phyloP scores from a whole-genome alignment of 2,888 invertebrate genomes.

The Hipparchia semele region DNA sequence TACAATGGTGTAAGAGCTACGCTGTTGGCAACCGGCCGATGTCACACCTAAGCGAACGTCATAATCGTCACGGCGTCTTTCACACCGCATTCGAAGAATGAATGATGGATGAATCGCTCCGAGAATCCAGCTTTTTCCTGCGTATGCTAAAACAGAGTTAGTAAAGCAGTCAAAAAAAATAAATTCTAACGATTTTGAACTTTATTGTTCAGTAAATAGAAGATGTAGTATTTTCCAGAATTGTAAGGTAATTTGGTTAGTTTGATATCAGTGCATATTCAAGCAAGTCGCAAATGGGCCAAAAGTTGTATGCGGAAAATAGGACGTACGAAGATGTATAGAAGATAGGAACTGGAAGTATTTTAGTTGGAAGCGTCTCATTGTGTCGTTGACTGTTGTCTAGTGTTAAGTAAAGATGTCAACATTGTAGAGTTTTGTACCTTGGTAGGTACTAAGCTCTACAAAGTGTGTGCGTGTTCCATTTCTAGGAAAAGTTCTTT shows the following conservation, averaged over 20 bases:
- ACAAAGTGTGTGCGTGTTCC: not conserved
- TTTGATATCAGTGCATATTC: slow-evolving; percentile 64
- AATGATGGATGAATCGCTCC: slow-evolving; percentile 76
- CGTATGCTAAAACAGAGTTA: slow-evolving; percentile 52
- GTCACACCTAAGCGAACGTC: slow-evolving; percentile 60
- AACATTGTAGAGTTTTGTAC: not conserved
- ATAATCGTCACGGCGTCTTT: slow-evolving; percentile 76
- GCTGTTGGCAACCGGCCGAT: slow-evolving; percentile 43
- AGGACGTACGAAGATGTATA: slow-evolving; percentile 53
- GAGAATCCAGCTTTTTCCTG: slow-evolving; percentile 70
- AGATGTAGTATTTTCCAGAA: slow-evolving; percentile 15
- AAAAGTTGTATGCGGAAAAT: slow-evolving; percentile 69
- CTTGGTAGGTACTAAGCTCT: too few species aligned
- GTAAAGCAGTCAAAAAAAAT: slow-evolving; percentile 37
- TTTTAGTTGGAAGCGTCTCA: slow-evolving; percentile 31
- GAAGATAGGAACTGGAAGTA: slow-evolving; percentile 40
- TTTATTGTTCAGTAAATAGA: slow-evolving; percentile 40
- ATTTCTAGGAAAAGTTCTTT: not conserved
- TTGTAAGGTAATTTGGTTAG: slow-evolving; percentile 43
- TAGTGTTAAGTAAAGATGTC: not conserved
- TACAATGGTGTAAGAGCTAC: slow-evolving; percentile 52
- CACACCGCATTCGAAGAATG: slow-evolving; percentile 67
- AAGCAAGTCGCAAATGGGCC: slow-evolving; percentile 69
- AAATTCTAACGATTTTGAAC: slow-evolving; percentile 40
- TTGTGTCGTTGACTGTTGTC: slow-evolving; percentile 3